A percentile compares a stretch with the other conserved stretches of the same genome.
Evolutionary conservation across 2,888 invertebrate species (phyloP).

Genomic region (Frankliniella intonsa): DNA sequence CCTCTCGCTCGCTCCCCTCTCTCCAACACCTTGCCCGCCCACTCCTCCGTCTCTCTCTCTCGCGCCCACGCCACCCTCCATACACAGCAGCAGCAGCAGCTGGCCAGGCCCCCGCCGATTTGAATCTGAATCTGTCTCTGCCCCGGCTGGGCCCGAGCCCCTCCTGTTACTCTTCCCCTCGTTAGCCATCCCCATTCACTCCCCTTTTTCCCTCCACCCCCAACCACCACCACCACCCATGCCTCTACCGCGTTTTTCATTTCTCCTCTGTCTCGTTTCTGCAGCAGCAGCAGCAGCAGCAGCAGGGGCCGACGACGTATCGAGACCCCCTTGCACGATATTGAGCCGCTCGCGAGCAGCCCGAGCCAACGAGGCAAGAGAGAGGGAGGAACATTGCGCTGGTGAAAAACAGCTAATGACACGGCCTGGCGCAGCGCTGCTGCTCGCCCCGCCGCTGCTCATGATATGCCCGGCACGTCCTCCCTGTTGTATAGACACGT

Average conservation of each 20-base stretch:
- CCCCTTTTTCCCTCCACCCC: too few species aligned
- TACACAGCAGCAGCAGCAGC: neutral
- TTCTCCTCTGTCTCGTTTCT: too few species aligned
- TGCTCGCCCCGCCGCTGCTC: neutral
- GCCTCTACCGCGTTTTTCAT: too few species aligned
- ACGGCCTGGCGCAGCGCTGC: neutral
- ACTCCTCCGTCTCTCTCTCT: neutral
- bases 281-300: too few species aligned
- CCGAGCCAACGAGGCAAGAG: neutral
- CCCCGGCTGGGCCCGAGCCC: too few species aligned
- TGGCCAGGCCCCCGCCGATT: too few species aligned
- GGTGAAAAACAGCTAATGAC: slow-evolving; percentile 26
- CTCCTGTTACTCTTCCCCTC: too few species aligned
- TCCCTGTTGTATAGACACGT: slow-evolving; percentile 20
- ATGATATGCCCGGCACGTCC: neutral
- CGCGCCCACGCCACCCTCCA: neutral
- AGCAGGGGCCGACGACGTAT: too few species aligned
- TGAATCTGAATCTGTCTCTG: too few species aligned
- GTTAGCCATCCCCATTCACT: too few species aligned
- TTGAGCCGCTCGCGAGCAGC: neutral
- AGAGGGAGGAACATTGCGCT: neutral
- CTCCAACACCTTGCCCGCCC: neutral
- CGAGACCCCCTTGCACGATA: too few species aligned
- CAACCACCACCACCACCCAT: too few species aligned
- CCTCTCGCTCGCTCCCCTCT: neutral